Base-by-base conservation (phyloP, 64 coral and sea anemone genomes). In the Montipora efflorescens region DNA sequence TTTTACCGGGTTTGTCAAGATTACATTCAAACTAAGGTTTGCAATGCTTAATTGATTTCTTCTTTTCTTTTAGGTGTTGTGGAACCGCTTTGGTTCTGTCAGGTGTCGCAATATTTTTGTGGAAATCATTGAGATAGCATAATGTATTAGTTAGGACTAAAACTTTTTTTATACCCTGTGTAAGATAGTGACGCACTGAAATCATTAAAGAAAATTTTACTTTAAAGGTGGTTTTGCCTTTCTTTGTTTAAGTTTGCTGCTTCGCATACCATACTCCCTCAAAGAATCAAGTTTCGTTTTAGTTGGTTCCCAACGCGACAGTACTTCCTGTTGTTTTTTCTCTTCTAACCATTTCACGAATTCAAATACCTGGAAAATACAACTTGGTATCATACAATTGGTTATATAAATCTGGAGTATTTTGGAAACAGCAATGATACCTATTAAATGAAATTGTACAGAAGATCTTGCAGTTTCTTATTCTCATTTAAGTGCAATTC, bases 41-140 rank as follows among this genome's bases (percentile, higher is more conserved):
- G 66, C 50, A 21, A 23, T 70, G 0, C 50, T 0, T 47, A 1
- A 3, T 23, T 82, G 0, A 36, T 48, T 71, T 8, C 44, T 5
- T 55, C 23, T 20, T 75, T 43, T 28, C 53, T 76, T 88, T 18
- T 36, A 89, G 87, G 72, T 89, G 72, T 25, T 50, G 87, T 58
- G 87, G 87, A 77, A 89, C 76, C 21, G 74, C 72, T 67, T 16
- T 76, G 13, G 21, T 78, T 50, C 18, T 89, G 19, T 89, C 87
- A 15, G 87, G 47, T 78, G 72, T 61, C 13, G 87, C 64, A 21
- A n/a, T 86, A 23, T 86, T 71, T 86, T 51, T 86, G 47, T 86
- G 64, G 82, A 86, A 86, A 86, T 86, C 64, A 1, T 86, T 19
- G 48, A 72, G 46, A 74, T 72, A 75, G 68, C 55, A 45, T 18